phyloP scores from a whole-genome alignment of 2,113 vertebrate species.

The Toxotes jaculatrix region DNA sequence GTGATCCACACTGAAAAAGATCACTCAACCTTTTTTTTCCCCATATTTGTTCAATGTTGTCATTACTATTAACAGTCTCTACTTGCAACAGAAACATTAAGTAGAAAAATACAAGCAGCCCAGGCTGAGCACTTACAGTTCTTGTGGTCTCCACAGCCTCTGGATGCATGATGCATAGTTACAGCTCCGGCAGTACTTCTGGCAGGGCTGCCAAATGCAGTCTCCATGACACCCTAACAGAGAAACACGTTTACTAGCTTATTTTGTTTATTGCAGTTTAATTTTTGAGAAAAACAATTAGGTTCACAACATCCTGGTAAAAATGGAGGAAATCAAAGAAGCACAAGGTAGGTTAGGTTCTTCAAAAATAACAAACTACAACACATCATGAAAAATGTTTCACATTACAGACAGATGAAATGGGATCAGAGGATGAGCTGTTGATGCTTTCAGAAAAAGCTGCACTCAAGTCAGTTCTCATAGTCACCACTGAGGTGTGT shows the following conservation, averaged over 20 bases:
- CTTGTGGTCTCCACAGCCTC: not conserved
- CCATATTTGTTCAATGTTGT: not conserved
- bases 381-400: not conserved
- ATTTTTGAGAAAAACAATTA: not conserved
- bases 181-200: conserved; percentile 15
- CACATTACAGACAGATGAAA: not conserved
- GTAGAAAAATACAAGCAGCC: not conserved
- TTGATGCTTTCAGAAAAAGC: conserved; percentile 1
- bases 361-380: not conserved
- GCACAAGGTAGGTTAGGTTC: not conserved
- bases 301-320: not conserved
- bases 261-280: not conserved
- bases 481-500: not conserved
- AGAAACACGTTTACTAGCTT: not conserved
- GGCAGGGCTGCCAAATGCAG: not conserved
- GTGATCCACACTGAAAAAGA: not conserved
- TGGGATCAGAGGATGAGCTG: not conserved
- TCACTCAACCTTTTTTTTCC: not conserved
- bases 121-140: not conserved
- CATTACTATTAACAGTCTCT: not conserved
- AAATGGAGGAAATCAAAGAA: not conserved
- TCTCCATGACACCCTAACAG: conserved; percentile 7
- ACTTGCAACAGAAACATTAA: not conserved
- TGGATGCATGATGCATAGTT: not conserved
- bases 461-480: not conserved